Conservation (phyloP, 2,888 invertebrate species). For the Cyrtodaria siliqua region DNA sequence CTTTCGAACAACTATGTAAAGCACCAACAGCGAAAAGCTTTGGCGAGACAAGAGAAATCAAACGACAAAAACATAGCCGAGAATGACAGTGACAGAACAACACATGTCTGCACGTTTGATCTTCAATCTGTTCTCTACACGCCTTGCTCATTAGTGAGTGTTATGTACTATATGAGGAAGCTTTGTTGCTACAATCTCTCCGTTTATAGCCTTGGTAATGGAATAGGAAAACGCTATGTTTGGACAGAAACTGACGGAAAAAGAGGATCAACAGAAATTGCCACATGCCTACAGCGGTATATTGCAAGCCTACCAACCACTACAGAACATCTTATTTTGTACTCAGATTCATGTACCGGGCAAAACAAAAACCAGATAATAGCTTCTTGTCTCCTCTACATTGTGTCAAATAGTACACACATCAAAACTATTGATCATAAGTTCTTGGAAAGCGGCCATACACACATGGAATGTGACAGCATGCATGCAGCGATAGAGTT, state of each 20-base stretch:
- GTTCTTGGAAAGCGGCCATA: conserved; percentile 47
- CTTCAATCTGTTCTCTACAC: no score
- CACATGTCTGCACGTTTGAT: no score
- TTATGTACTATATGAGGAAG: conserved; percentile 47
- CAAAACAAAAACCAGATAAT: conserved; percentile 55
- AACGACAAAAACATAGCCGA: no score
- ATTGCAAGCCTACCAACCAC: conserved; percentile 3
- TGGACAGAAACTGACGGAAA: conserved; percentile 26
- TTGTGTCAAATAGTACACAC: not conserved
- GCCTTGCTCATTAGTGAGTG: conserved; percentile 38
- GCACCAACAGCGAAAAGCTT: no score
- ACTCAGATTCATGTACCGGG: conserved; percentile 46
- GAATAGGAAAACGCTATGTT: conserved; percentile 7
- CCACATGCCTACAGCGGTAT: conserved; percentile 18
- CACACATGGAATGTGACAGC: conserved; percentile 52
- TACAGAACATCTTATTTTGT: conserved; percentile 33
- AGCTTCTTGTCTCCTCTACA: conserved; percentile 24
- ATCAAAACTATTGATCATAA: conserved; percentile 32
- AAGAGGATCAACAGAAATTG: conserved; percentile 40
- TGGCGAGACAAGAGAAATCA: no score
- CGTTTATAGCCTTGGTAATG: conserved; percentile 27
- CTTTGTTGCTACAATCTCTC: conserved; percentile 46
- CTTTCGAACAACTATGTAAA: no score
- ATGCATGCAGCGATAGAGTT: conserved; percentile 48
- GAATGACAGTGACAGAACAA: no score